Percentiles rank a stretch among this genome's conserved stretches.
Evolutionary conservation across 2,113 vertebrate species (phyloP).

Genomic region (Chloroceryle aenea): DNA sequence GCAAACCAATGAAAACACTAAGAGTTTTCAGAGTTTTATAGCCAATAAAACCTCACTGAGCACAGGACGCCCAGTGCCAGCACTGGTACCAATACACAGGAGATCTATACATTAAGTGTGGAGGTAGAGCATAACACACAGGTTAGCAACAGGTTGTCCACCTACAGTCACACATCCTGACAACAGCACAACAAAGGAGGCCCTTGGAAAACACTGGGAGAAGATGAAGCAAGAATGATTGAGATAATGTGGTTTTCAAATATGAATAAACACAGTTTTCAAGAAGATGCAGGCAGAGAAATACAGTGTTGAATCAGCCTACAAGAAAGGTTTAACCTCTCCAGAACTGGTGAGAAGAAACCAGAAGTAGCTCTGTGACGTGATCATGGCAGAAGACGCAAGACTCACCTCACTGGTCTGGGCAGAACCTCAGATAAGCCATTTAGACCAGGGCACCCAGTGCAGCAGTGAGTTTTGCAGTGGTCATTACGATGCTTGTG

Average conservation of each 20-base stretch:
- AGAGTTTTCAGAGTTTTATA: not conserved
- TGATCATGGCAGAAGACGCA: not conserved
- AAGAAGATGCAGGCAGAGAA: not conserved
- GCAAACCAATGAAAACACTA: not conserved
- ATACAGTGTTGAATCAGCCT: not conserved
- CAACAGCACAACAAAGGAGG: not conserved
- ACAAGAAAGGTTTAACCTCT: not conserved
- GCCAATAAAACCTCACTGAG: not conserved
- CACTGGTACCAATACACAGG: not conserved
- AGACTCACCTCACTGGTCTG: fast-evolving
- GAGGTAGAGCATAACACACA: not conserved
- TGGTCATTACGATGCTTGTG: fast-evolving
- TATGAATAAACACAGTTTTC: fast-evolving
- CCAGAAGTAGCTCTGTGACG: not conserved
- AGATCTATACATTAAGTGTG: fast-evolving
- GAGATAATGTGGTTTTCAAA: fast-evolving
- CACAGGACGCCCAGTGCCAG: not conserved
- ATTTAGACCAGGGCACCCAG: not conserved
- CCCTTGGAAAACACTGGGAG: fast-evolving
- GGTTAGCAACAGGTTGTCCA: not conserved
- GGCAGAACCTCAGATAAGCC: not conserved
- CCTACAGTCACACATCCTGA: not conserved
- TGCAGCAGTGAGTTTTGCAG: not conserved
- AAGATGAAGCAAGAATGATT: fast-evolving
- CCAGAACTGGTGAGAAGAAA: not conserved